Evolutionary conservation across 2,888 invertebrate genomes (phyloP).

Genomic region (Amphimallon solstitiale): DNA sequence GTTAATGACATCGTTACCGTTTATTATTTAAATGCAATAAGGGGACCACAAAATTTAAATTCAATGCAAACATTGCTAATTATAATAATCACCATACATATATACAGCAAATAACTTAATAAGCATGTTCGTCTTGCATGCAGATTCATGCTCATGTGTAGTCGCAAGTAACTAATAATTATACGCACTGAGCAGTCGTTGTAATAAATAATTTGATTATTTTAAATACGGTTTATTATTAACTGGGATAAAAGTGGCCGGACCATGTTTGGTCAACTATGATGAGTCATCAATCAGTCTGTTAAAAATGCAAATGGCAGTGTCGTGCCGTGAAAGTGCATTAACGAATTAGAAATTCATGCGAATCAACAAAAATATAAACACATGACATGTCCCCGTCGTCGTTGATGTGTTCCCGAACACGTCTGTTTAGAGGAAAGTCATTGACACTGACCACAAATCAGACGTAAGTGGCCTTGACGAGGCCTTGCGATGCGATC

Average conservation of each 20-base stretch:
- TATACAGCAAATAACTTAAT: constrained; percentile 23
- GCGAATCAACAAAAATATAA: too few species aligned
- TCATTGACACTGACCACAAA: constrained; percentile 15
- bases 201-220: too few species aligned
- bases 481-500: constrained; percentile 20
- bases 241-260: too few species aligned
- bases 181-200: too few species aligned
- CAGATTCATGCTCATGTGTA: constrained; percentile 12
- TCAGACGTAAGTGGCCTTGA: constrained; percentile 13
- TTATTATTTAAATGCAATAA: constrained; percentile 15
- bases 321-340: too few species aligned
- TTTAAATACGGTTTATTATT: too few species aligned
- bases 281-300: too few species aligned
- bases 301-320: too few species aligned
- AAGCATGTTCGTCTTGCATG: neutral
- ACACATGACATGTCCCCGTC: too few species aligned
- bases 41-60: constrained; percentile 24
- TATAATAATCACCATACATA: neutral
- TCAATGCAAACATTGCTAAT: constrained; percentile 5
- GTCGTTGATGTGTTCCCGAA: constrained; percentile 1
- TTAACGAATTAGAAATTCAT: too few species aligned
- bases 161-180: neutral
- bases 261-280: too few species aligned
- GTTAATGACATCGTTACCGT: constrained; percentile 12
- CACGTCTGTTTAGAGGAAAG: constrained; percentile 8